Conservation (phyloP, 1,140 invertebrate genomes). For the Achatina immaculata region DNA sequence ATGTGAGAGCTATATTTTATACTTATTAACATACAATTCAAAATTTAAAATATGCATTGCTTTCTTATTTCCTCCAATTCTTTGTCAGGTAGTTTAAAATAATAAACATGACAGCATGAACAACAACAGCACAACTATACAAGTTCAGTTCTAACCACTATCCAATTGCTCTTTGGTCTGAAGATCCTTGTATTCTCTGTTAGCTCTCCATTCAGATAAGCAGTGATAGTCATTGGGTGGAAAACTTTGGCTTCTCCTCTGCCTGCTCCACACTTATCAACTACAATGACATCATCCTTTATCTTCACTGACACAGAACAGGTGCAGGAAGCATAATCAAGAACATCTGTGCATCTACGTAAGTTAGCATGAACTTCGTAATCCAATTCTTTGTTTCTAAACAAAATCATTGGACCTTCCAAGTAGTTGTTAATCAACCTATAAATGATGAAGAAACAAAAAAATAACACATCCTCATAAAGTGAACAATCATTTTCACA, state of each 20-base stretch:
- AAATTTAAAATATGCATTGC: too few relatives aligned
- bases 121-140: too few relatives aligned
- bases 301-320: constrained; percentile 59
- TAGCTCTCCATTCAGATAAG: constrained; percentile 55
- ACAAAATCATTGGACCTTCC: constrained; percentile 61
- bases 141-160: constrained; percentile 37
- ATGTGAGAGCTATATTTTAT: too few relatives aligned
- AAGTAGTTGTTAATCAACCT: constrained; percentile 59
- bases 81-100: too few relatives aligned
- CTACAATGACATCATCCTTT: constrained; percentile 60
- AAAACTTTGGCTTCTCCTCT: constrained; percentile 29
- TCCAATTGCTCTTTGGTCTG: constrained; percentile 39
- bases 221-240: constrained; percentile 43
- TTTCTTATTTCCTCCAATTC: too few relatives aligned
- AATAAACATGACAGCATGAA: too few relatives aligned
- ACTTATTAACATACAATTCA: too few relatives aligned
- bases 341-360: constrained; percentile 43
- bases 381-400: constrained; percentile 48
- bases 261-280: constrained; percentile 55
- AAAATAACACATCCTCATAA: too few relatives aligned
- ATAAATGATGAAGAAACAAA: constrained; percentile 45
- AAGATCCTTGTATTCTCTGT: constrained; percentile 47
- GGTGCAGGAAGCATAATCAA: constrained; percentile 51
- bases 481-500: too few relatives aligned
- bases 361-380: constrained; percentile 47